A percentile compares a stretch with the other conserved stretches of the same genome.
Conservation (phyloP, 2,888 invertebrate species). For the Drosophila fulvimacula region DNA sequence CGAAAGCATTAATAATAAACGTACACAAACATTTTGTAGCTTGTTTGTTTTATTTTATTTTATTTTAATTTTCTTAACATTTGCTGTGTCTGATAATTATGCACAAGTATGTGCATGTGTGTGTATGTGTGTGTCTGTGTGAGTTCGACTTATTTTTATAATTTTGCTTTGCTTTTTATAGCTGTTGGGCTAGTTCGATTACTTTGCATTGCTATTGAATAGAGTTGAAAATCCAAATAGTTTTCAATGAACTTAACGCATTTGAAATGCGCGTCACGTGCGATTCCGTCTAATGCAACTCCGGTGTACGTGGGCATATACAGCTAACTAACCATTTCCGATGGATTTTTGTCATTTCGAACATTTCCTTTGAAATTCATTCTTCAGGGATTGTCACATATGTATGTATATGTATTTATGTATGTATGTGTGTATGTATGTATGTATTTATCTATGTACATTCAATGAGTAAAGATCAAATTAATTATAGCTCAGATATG, state of each 20-base stretch:
- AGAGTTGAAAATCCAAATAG: constrained; percentile 27
- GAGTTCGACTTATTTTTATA: constrained; percentile 62
- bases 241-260: constrained; percentile 30
- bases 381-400: constrained; percentile 1
- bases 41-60: constrained; percentile 36
- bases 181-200: constrained; percentile 33
- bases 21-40: constrained; percentile 46
- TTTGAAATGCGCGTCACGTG: constrained; percentile 57
- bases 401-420: background rate
- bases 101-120: constrained; percentile 18
- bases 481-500: background rate
- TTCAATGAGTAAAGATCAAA: background rate
- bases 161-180: constrained; percentile 63
- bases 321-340: constrained; percentile 47
- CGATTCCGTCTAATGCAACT: constrained; percentile 6
- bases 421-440: rapidly evolving
- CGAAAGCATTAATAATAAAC: constrained; percentile 33
- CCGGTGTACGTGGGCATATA: constrained; percentile 24
- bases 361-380: background rate
- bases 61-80: constrained; percentile 26
- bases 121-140: constrained; percentile 19
- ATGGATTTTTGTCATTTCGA: constrained; percentile 6
- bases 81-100: constrained; percentile 65
- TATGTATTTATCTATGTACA: background rate
- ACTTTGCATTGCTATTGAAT: constrained; percentile 40